Percentiles rank a stretch among this genome's conserved stretches.
Conservation (phyloP, 1,140 invertebrate species). For the Philaenus spumarius region DNA sequence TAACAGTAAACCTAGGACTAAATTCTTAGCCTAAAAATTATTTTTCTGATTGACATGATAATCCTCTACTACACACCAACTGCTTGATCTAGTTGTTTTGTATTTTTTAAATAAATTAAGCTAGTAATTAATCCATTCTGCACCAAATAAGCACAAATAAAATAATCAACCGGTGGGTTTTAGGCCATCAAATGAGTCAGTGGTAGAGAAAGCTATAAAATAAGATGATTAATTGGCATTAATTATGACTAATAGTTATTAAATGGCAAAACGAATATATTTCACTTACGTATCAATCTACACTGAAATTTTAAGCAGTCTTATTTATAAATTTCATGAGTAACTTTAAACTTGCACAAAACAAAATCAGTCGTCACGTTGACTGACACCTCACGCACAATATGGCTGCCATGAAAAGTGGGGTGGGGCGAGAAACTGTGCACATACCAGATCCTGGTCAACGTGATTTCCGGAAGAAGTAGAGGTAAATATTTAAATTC, state of each 20-base stretch:
- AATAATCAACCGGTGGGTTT: background rate
- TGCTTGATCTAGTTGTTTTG: too few relatives aligned
- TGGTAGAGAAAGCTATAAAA: background rate
- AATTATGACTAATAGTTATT: too few relatives aligned
- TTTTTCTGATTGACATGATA: too few relatives aligned
- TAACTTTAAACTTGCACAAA: conserved; percentile 3
- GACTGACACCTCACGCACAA: conserved; percentile 28
- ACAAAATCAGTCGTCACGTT: conserved; percentile 15
- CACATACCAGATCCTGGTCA: background rate
- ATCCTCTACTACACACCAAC: too few relatives aligned
- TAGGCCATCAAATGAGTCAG: background rate
- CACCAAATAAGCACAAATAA: background rate
- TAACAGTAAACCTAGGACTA: too few relatives aligned
- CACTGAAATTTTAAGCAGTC: background rate
- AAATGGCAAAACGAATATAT: background rate
- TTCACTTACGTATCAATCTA: background rate
- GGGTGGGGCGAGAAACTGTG: conserved; percentile 13
- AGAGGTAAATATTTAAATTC: too few relatives aligned
- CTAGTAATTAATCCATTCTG: too few relatives aligned
- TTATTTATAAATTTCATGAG: conserved; percentile 3
- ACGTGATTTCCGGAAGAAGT: too few relatives aligned
- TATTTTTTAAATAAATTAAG: too few relatives aligned
- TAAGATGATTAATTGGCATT: too few relatives aligned
- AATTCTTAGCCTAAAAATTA: too few relatives aligned
- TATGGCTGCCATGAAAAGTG: conserved; percentile 22